These are phyloP conservation scores for Hippocampus barbouri DNA, from an alignment of 2,113 vertebrate species.

Conservation along the genomic window DNA sequence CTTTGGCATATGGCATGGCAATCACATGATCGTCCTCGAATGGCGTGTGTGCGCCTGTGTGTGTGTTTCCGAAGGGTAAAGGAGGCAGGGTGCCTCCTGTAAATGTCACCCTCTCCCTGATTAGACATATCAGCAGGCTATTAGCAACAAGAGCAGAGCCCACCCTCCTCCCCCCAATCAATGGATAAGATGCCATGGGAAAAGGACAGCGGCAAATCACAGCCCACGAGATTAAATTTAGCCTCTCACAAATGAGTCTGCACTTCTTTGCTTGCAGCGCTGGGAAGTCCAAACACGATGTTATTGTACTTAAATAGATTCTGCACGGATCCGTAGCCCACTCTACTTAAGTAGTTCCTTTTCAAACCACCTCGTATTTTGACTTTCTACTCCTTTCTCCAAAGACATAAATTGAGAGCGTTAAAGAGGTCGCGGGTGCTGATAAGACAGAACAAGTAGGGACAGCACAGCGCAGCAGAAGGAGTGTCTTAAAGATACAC, in stretches of 20 bases:
- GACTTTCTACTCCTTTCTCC: too few species aligned
- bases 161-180: conserved; percentile 28
- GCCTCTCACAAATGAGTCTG: conserved; percentile 26
- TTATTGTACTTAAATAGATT: not conserved
- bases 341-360: too few species aligned
- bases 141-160: conserved; percentile 39
- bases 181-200: conserved; percentile 29
- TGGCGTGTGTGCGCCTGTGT: conserved; percentile 11
- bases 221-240: conserved; percentile 11
- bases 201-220: conserved; percentile 23
- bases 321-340: not conserved
- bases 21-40: not conserved
- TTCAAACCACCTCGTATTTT: too few species aligned
- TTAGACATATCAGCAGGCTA: conserved; percentile 50
- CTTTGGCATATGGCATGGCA: not conserved
- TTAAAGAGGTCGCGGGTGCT: too few species aligned
- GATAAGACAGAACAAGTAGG: too few species aligned
- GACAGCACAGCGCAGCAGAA: too few species aligned
- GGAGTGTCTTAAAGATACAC: too few species aligned
- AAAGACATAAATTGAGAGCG: too few species aligned
- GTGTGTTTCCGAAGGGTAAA: not conserved
- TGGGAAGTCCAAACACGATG: not conserved
- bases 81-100: conserved; percentile 20
- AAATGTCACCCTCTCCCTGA: conserved; percentile 51
- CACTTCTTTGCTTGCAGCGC: not conserved